Conservation (phyloP, 1,140 invertebrate species). For the Bombus picipes region DNA sequence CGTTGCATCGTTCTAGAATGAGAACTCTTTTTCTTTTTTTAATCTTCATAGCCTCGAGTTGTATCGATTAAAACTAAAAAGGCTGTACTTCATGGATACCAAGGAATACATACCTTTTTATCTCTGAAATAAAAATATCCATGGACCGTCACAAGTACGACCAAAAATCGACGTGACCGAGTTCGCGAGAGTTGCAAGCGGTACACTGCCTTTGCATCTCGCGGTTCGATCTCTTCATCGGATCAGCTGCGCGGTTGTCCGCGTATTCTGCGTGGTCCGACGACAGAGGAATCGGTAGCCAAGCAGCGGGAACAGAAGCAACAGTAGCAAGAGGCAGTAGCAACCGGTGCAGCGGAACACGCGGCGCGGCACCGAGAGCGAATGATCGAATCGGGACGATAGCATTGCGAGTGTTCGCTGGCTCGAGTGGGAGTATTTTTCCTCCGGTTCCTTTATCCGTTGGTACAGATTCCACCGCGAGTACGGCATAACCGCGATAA, state of each 20-base stretch:
- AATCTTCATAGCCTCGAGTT: background rate
- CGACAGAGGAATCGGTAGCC: background rate
- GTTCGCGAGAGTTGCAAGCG: background rate
- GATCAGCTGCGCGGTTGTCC: constrained; percentile 34
- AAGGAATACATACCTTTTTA: background rate
- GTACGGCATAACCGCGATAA: constrained; percentile 72
- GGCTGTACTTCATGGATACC: too few relatives aligned
- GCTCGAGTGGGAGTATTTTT: constrained; percentile 50
- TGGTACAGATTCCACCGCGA: constrained; percentile 61
- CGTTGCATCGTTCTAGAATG: too few relatives aligned
- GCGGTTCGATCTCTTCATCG: constrained; percentile 64
- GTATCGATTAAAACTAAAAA: background rate
- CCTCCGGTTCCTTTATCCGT: constrained; percentile 44
- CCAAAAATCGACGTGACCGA: background rate
- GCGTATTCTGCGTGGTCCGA: constrained; percentile 17
- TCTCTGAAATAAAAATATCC: background rate
- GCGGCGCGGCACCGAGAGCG: background rate
- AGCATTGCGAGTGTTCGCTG: constrained; percentile 46
- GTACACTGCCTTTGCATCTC: constrained; percentile 54
- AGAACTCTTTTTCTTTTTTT: background rate
- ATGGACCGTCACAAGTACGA: too few relatives aligned
- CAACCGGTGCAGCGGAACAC: background rate
- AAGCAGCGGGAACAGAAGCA: background rate
- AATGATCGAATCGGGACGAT: constrained; percentile 60
- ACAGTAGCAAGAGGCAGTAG: background rate